These are phyloP conservation scores for Myzus persicae DNA, from an alignment of 1,140 invertebrate species.

Conservation along the genomic window DNA sequence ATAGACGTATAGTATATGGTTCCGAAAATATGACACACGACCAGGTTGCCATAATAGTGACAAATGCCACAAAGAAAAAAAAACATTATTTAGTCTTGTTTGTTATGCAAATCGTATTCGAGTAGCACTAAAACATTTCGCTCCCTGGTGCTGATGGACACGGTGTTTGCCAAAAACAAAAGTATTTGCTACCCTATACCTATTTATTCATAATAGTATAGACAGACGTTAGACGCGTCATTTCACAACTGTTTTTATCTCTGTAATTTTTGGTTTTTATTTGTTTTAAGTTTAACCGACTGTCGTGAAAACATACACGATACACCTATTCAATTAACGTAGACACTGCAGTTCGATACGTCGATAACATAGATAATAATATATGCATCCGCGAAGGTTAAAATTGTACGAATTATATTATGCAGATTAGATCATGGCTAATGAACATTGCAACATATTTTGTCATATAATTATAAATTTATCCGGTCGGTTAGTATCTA, in stretches of 20 bases:
- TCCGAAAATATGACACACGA: conserved; percentile 17
- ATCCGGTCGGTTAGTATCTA: not conserved
- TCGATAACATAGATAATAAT: not conserved
- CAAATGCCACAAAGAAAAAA: not conserved
- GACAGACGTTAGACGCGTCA: conserved; percentile 32
- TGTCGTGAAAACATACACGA: not conserved
- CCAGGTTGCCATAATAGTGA: conserved; percentile 13
- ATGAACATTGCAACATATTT: not conserved
- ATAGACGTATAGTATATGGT: not conserved
- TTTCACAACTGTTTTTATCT: not conserved
- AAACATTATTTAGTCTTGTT: conserved; percentile 29
- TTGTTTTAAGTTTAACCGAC: conserved; percentile 30
- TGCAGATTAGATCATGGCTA: not conserved
- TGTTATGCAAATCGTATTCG: conserved; percentile 41
- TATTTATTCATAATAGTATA: not conserved
- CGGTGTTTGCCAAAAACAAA: conserved; percentile 50
- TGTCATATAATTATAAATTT: not conserved
- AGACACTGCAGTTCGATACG: not conserved
- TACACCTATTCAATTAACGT: not conserved
- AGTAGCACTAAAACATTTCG: not conserved
- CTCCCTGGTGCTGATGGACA: not conserved
- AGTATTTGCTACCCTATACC: not conserved
- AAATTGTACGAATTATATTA: not conserved
- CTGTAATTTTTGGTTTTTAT: conserved; percentile 44
- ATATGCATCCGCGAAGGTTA: not conserved